A percentile compares a stretch with the other conserved stretches of the same genome.
phyloP scores from a whole-genome alignment of 1,140 invertebrate species.

The Drepana arcuata region DNA sequence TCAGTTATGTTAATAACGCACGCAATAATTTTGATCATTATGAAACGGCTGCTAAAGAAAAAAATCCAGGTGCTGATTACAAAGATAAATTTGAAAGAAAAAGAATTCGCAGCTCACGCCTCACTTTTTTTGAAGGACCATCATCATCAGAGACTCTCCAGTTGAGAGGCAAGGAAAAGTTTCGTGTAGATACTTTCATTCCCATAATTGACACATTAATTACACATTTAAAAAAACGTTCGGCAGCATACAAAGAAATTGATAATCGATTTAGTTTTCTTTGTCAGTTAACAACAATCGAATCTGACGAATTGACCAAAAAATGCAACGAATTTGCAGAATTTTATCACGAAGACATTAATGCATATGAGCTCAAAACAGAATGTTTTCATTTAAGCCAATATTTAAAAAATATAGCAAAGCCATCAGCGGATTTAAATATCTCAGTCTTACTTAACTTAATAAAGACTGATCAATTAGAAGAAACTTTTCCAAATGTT shows the following conservation, averaged over 20 bases:
- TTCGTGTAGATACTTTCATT: constrained; percentile 19
- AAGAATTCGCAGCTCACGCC: background rate
- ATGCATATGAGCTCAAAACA: constrained; percentile 20
- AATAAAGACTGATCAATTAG: constrained; percentile 17
- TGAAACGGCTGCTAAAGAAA: constrained; percentile 3
- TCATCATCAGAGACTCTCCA: constrained; percentile 15
- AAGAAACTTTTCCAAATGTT: constrained; percentile 23
- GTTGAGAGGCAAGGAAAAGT: constrained; percentile 19
- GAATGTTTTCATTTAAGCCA: constrained; percentile 20
- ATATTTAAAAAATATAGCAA: constrained; percentile 23
- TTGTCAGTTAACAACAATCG: constrained; percentile 13
- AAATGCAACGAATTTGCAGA: constrained; percentile 15
- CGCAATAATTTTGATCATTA: constrained; percentile 9
- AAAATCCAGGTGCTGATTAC: constrained; percentile 1
- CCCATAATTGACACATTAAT: constrained; percentile 13
- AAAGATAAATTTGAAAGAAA: background rate
- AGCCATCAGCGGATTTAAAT: constrained; percentile 8
- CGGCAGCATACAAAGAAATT: constrained; percentile 8
- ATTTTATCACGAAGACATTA: constrained; percentile 19
- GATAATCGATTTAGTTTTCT: constrained; percentile 13
- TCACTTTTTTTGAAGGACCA: constrained; percentile 20
- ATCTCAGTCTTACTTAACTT: constrained; percentile 4
- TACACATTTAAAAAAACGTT: constrained; percentile 8
- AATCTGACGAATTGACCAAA: constrained; percentile 11
- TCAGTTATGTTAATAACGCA: background rate